A percentile compares a stretch with the other conserved stretches of the same genome.
Evolutionary conservation across 2,797 vertebrate species (phyloP).

Genomic region (Phoebastria nigripes): DNA sequence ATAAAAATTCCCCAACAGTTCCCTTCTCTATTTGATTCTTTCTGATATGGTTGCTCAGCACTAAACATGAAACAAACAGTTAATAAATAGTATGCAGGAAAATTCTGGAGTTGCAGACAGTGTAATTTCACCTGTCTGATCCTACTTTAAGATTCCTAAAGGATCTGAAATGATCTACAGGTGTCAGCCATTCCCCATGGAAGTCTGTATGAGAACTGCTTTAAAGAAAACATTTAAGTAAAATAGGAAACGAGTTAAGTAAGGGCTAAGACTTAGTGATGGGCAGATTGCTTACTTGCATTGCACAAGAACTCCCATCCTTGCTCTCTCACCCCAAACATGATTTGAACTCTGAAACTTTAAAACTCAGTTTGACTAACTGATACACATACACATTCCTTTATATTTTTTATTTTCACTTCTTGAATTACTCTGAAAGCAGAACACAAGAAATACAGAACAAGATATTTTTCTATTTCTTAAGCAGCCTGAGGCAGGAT

Average conservation of each 20-base stretch:
- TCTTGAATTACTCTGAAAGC: background rate
- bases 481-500: background rate
- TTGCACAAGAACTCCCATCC: background rate
- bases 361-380: background rate
- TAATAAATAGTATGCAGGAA: background rate
- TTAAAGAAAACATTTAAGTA: background rate
- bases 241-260: background rate
- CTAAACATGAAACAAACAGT: background rate
- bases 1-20: background rate
- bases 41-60: background rate
- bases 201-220: background rate
- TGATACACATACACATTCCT: background rate
- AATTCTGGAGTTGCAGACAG: background rate
- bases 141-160: background rate
- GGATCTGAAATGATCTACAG: background rate
- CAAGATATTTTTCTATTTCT: background rate
- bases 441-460: background rate
- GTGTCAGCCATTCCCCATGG: background rate
- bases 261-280: background rate
- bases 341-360: background rate
- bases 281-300: background rate
- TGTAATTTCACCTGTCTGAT: background rate
- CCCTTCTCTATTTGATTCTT: background rate
- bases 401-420: background rate
- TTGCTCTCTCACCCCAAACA: background rate